phyloP scores from a whole-genome alignment of 2,888 invertebrate genomes.

The Brassicogethes aeneus region DNA sequence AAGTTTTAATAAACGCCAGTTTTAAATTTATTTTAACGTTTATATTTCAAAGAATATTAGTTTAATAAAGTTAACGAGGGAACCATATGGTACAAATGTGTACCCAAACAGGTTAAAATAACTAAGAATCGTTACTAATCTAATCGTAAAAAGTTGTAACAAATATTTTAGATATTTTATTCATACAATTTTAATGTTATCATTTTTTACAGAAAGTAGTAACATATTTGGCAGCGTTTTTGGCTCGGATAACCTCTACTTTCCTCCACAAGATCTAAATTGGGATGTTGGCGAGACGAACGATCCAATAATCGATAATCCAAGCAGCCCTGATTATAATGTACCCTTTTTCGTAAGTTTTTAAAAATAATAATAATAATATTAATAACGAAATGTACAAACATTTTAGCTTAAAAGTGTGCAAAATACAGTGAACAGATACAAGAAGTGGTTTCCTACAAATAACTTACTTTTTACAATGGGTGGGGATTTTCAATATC shows the following conservation, averaged over 20 bases:
- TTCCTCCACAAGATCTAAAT: constrained; percentile 44
- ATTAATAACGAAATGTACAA: neutral
- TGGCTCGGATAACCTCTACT: constrained; percentile 10
- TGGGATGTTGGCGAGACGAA: constrained; percentile 33
- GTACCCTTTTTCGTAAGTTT: constrained; percentile 32
- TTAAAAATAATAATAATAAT: neutral
- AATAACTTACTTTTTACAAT: constrained; percentile 55
- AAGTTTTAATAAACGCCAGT: too few species aligned
- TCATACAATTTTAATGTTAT: neutral
- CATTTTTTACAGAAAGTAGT: constrained; percentile 17
- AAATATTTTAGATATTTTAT: neutral
- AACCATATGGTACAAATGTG: too few species aligned
- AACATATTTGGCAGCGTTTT: constrained; percentile 19
- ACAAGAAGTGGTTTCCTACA: constrained; percentile 41
- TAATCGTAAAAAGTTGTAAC: neutral
- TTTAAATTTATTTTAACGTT: too few species aligned
- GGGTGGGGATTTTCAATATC: constrained; percentile 59
- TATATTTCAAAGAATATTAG: too few species aligned
- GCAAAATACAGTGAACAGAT: constrained; percentile 7
- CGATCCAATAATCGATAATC: constrained; percentile 48
- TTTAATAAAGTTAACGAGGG: too few species aligned
- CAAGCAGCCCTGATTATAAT: constrained; percentile 47
- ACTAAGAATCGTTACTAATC: too few species aligned
- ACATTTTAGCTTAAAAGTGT: neutral
- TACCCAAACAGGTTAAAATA: too few species aligned